These are phyloP conservation scores for Acanthornis magna DNA, from an alignment of 2,797 vertebrate species.

Conservation along the genomic window DNA sequence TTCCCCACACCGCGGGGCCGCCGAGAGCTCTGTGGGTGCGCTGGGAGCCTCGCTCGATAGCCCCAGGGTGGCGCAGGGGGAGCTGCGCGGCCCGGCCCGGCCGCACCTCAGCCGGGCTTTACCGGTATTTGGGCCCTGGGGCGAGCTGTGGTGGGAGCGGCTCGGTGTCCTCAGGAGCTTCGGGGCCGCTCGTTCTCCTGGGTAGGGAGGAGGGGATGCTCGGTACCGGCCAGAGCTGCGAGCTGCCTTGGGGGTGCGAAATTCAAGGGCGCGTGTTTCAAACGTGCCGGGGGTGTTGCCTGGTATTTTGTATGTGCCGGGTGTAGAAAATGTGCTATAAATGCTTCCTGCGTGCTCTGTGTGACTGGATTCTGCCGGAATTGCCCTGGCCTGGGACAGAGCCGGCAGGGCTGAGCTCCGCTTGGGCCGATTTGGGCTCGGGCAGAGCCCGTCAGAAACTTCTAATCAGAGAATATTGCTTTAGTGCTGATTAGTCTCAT, in stretches of 20 bases:
- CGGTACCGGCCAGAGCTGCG: not conserved
- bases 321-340: rapidly evolving
- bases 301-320: rapidly evolving
- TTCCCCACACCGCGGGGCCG: rapidly evolving
- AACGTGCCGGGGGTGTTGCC: rapidly evolving
- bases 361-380: rapidly evolving
- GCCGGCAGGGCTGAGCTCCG: not conserved
- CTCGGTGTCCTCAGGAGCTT: rapidly evolving
- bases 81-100: not conserved
- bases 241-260: not conserved
- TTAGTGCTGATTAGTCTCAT: not conserved
- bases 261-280: not conserved
- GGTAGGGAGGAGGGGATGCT: rapidly evolving
- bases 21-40: rapidly evolving
- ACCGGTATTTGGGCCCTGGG: not conserved
- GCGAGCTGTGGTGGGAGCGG: not conserved
- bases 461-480: not conserved
- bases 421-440: not conserved
- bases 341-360: rapidly evolving
- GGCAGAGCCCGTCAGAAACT: not conserved
- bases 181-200: not conserved
- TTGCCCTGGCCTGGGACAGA: no score
- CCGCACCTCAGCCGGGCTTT: no score
- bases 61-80: not conserved
- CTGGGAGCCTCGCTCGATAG: rapidly evolving